Evolutionary conservation across 2,113 vertebrate genomes (phyloP).

Genomic region (Eretmodus cyanostictus): DNA sequence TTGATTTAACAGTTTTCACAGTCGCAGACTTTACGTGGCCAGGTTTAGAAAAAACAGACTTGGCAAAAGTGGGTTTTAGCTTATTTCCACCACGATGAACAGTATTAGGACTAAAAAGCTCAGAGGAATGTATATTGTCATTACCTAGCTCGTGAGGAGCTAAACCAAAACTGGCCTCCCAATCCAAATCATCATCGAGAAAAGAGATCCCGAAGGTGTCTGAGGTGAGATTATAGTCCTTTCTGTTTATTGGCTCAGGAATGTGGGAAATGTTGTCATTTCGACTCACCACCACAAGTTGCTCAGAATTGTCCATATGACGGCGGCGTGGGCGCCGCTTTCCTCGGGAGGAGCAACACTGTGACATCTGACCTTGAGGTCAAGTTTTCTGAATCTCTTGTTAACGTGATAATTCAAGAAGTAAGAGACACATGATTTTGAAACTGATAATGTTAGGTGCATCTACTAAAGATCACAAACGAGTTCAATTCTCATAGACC

Average conservation of each 20-base stretch:
- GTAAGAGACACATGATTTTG: neutral
- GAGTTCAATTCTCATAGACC: neutral
- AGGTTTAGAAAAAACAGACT: neutral
- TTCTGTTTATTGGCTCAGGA: neutral
- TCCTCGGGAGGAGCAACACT: neutral
- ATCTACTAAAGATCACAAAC: neutral
- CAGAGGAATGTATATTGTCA: neutral
- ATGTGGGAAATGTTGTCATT: too few species aligned
- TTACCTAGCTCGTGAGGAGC: rapidly evolving
- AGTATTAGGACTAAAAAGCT: neutral
- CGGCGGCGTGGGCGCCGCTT: rapidly evolving
- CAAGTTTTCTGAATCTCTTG: neutral
- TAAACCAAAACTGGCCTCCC: neutral
- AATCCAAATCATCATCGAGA: neutral
- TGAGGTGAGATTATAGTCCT: neutral
- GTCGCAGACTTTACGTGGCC: rapidly evolving
- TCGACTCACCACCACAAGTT: neutral
- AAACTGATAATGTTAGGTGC: neutral
- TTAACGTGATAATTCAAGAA: neutral
- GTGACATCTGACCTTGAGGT: rapidly evolving
- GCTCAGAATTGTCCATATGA: neutral
- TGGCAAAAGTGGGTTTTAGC: rapidly evolving
- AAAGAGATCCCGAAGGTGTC: neutral
- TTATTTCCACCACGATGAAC: neutral
- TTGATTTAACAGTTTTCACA: neutral